Evolutionary conservation across 2,797 vertebrate genomes (phyloP).

Genomic region (Sebastes paucispinis): DNA sequence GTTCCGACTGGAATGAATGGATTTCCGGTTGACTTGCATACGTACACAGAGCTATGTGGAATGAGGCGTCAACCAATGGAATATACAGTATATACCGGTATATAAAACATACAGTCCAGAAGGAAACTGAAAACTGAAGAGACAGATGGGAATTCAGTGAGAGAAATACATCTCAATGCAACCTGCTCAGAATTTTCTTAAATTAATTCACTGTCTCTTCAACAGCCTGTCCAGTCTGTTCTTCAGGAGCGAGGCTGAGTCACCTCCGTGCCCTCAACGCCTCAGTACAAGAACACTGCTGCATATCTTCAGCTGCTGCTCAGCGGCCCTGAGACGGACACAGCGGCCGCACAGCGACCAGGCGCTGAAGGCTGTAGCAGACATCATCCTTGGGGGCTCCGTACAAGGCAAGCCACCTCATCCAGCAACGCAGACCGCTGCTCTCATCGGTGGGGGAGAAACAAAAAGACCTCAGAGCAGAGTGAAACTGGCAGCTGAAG

Average conservation of each 20-base stretch:
- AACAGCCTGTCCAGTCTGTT: constrained; percentile 32
- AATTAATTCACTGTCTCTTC: constrained; percentile 35
- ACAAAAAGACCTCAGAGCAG: constrained; percentile 9
- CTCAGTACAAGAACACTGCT: constrained; percentile 30
- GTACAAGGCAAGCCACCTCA: constrained; percentile 15
- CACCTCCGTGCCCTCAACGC: constrained; percentile 44
- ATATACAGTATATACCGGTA: background rate
- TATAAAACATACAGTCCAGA: background rate
- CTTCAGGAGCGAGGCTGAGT: constrained; percentile 39
- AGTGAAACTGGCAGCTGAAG: constrained; percentile 40
- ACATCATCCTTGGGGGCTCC: constrained; percentile 16
- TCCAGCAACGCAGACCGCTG: constrained; percentile 9
- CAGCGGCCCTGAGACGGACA: constrained; percentile 31
- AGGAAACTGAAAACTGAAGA: background rate
- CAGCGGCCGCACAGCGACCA: background rate
- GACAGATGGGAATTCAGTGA: background rate
- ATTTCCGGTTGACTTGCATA: background rate
- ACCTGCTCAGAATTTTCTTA: constrained; percentile 12
- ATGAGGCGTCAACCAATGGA: background rate
- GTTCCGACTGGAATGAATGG: background rate
- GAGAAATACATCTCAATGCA: constrained; percentile 13
- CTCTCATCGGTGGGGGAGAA: background rate
- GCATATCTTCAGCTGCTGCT: constrained; percentile 51
- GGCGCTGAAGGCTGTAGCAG: constrained; percentile 24
- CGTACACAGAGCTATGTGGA: background rate